Percentiles rank a stretch among this genome's conserved stretches.
These are phyloP conservation scores for Homarus gammarus DNA, from an alignment of 2,888 invertebrate genomes.

Conservation along the genomic window DNA sequence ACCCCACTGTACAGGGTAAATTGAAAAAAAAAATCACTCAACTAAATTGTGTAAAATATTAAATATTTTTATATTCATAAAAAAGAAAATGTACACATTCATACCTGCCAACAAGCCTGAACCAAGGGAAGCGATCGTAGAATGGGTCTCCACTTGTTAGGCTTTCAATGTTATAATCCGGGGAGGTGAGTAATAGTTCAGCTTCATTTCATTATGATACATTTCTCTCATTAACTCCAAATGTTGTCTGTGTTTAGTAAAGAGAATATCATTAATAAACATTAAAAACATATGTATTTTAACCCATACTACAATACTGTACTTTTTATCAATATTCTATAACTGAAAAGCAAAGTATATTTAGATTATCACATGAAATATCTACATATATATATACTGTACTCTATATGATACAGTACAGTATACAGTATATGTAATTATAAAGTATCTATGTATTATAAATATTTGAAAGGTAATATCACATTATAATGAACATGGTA, in stretches of 20 bases:
- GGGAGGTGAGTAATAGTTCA: slow-evolving; percentile 96
- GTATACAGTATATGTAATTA: no score
- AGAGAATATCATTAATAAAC: not conserved
- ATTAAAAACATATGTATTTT: not conserved
- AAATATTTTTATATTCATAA: not conserved
- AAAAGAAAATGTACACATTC: slow-evolving; percentile 25
- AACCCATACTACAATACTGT: not conserved
- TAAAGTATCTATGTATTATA: no score
- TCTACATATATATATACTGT: no score
- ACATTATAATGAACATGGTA: no score
- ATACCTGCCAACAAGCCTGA: slow-evolving; percentile 96
- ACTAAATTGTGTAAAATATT: not conserved
- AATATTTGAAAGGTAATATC: no score
- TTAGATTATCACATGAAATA: no score
- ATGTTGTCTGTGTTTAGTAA: slow-evolving; percentile 89
- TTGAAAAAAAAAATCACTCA: not conserved
- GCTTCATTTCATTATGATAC: slow-evolving; percentile 99
- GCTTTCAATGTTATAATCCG: slow-evolving; percentile 92
- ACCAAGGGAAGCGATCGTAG: slow-evolving; percentile 99
- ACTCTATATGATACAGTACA: no score
- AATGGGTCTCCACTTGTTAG: slow-evolving; percentile 97
- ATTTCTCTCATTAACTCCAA: slow-evolving; percentile 99
- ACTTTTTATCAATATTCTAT: not conserved
- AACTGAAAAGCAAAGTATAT: no score
- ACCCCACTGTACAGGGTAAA: no score